phyloP scores from a whole-genome alignment of 2,797 vertebrate genomes.

The Bovichtus variegatus region DNA sequence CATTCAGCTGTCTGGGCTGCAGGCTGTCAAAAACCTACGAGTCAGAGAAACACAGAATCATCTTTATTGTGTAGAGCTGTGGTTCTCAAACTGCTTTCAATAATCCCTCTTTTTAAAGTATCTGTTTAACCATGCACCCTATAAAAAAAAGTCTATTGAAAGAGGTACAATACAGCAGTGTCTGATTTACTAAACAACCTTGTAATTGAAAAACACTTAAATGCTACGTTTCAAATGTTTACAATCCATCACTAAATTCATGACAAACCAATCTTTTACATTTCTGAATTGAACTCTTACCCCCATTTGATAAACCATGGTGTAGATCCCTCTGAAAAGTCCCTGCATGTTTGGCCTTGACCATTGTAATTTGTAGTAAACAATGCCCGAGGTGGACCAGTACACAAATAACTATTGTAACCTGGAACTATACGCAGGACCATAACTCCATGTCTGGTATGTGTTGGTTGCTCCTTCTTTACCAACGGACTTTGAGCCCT shows the following conservation, averaged over 20 bases:
- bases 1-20: conserved; percentile 84
- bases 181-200: too few relatives aligned
- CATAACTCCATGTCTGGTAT: not conserved
- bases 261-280: too few relatives aligned
- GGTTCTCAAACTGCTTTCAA: too few relatives aligned
- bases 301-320: not conserved
- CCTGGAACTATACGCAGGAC: not conserved
- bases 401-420: not conserved
- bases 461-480: not conserved
- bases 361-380: not conserved
- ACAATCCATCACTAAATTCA: too few relatives aligned
- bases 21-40: conserved; percentile 90
- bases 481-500: not conserved
- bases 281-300: too few relatives aligned
- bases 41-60: conserved; percentile 10
- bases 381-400: not conserved
- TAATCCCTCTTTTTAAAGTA: too few relatives aligned
- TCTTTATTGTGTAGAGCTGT: not conserved
- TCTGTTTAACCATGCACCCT: too few relatives aligned
- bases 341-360: not conserved
- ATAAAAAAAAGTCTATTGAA: too few relatives aligned
- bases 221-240: too few relatives aligned
- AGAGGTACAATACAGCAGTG: too few relatives aligned
- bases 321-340: not conserved
- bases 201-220: too few relatives aligned